Evolutionary conservation across 2,888 invertebrate species (phyloP).

Genomic region (Cephus sareptanus): DNA sequence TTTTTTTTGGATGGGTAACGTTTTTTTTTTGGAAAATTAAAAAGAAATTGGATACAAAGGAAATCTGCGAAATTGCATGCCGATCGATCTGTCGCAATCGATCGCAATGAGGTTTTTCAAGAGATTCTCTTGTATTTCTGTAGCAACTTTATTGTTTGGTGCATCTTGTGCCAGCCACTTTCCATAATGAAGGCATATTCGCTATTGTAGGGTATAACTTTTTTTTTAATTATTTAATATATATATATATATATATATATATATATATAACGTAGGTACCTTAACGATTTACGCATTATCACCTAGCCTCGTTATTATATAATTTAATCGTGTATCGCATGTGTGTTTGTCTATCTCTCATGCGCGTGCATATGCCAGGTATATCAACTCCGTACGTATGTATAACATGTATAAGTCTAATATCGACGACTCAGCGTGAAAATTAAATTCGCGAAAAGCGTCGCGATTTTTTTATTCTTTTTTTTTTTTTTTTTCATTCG

Average conservation of each 20-base stretch:
- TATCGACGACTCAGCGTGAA: too few species aligned
- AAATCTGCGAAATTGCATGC: not conserved
- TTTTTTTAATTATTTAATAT: constrained; percentile 43
- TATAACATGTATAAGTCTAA: not conserved
- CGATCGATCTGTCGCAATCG: not conserved
- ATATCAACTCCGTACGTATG: not conserved
- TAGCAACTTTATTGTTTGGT: constrained; percentile 60
- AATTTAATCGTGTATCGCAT: constrained; percentile 22
- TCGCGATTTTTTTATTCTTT: not conserved
- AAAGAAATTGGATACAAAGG: not conserved
- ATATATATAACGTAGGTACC: constrained; percentile 38
- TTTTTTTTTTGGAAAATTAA: not conserved
- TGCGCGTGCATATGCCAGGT: not conserved
- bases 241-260: constrained; percentile 32
- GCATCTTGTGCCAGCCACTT: constrained; percentile 56
- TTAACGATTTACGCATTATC: constrained; percentile 48
- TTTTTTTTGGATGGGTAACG: not conserved
- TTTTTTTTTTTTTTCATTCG: not conserved
- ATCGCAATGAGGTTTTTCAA: constrained; percentile 1
- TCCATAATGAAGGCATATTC: constrained; percentile 58
- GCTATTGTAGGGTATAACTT: constrained; percentile 53
- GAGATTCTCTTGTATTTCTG: constrained; percentile 21
- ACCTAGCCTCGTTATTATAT: constrained; percentile 44
- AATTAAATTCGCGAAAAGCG: too few species aligned
- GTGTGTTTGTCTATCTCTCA: constrained; percentile 1